These are phyloP conservation scores for Hippasteria phrygiana DNA, from an alignment of 53 echinoderm and acorn worm species.

Conservation along the genomic window DNA sequence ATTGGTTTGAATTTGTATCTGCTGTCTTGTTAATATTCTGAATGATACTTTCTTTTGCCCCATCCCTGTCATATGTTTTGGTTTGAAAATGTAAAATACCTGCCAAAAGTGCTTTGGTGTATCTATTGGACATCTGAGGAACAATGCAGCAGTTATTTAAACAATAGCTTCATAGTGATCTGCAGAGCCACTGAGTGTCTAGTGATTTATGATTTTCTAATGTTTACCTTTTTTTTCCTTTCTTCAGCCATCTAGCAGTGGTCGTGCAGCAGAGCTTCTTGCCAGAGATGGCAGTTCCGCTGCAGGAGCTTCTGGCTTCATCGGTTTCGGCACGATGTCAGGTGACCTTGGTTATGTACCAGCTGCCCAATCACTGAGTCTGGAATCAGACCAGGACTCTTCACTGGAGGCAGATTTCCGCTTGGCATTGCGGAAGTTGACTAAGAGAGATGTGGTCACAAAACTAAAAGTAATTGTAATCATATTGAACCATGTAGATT, in stretches of 20 bases:
- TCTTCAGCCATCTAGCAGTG: conserved; percentile 94
- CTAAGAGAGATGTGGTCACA: conserved; percentile 92
- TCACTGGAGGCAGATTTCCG: conserved; percentile 83
- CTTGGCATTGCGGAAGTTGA: conserved; percentile 87
- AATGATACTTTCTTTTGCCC: too few species aligned
- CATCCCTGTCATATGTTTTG: too few species aligned
- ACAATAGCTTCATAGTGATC: too few species aligned
- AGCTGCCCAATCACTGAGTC: conserved; percentile 59
- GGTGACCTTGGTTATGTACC: conserved; percentile 97
- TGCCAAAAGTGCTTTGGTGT: too few species aligned
- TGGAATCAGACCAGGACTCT: conserved; percentile 82
- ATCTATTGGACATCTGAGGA: too few species aligned
- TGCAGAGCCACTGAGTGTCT: too few species aligned
- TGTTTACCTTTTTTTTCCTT: neutral
- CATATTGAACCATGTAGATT: too few species aligned
- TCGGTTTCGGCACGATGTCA: conserved; percentile 92
- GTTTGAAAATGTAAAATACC: too few species aligned
- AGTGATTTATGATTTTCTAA: neutral
- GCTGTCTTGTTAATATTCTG: too few species aligned
- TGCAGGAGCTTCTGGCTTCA: conserved; percentile 80
- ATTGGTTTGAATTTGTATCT: too few species aligned
- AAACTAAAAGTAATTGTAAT: conserved; percentile 98
- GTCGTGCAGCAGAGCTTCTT: conserved; percentile 88
- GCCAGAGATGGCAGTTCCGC: conserved; percentile 68
- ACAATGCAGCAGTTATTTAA: too few species aligned